Percentiles rank a stretch among this genome's conserved stretches.
Conservation (phyloP, 2,113 vertebrate genomes). For the Pygoscelis adeliae region DNA sequence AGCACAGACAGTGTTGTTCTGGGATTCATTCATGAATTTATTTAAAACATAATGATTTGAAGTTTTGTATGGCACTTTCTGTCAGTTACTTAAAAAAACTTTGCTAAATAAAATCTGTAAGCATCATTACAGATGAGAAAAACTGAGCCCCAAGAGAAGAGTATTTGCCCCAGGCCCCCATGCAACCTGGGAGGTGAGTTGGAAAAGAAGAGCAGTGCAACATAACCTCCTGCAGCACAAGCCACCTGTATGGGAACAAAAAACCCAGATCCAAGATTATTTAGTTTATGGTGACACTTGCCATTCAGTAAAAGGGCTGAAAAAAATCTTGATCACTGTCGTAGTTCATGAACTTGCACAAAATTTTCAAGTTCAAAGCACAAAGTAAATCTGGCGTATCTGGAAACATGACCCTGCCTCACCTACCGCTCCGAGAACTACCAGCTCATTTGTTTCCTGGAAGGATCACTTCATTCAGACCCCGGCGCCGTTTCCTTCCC, state of each 20-base stretch:
- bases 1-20: neutral
- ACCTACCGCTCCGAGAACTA: neutral
- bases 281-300: neutral
- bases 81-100: neutral
- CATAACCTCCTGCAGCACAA: neutral
- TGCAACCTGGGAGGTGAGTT: neutral
- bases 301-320: neutral
- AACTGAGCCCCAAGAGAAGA: neutral
- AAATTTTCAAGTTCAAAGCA: neutral
- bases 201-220: neutral
- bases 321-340: neutral
- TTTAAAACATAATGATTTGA: neutral
- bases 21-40: neutral
- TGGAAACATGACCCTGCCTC: neutral
- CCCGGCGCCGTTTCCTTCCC: neutral
- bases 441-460: neutral
- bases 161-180: neutral
- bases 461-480: neutral
- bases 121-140: neutral
- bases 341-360: neutral
- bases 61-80: neutral
- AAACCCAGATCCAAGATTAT: neutral
- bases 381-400: neutral
- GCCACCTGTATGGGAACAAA: neutral
- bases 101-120: neutral